A percentile compares a stretch with the other conserved stretches of the same genome.
Evolutionary conservation across 2,797 vertebrate genomes (phyloP).

Genomic region (Cichlasoma orientale): DNA sequence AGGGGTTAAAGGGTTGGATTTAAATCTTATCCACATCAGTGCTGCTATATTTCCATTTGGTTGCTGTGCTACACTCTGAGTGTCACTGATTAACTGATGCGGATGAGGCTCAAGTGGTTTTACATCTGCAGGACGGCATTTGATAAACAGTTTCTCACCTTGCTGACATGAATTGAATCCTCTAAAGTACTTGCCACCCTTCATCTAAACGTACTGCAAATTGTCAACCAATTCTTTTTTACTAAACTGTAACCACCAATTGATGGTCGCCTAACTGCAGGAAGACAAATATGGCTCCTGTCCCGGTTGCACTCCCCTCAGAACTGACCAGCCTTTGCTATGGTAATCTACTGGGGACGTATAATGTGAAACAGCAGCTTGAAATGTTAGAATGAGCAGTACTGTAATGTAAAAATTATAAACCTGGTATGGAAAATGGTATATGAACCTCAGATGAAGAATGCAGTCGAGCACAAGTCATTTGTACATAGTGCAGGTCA

Average conservation of each 20-base stretch:
- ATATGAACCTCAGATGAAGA: not conserved
- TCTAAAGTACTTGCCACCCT: not conserved
- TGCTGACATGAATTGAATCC: not conserved
- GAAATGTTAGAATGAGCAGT: not conserved
- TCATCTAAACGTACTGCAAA: not conserved
- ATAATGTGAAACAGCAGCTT: not conserved
- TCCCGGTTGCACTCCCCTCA: not conserved
- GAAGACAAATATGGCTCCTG: not conserved
- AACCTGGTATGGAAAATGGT: not conserved
- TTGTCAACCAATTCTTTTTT: not conserved
- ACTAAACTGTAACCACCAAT: not conserved
- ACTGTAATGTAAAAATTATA: not conserved
- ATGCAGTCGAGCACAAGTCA: not conserved
- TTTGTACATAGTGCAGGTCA: not conserved
- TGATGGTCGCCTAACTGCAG: not conserved
- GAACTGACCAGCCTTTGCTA: not conserved
- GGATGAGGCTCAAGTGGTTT: not conserved
- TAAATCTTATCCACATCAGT: not conserved
- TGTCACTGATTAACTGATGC: conserved; percentile 1
- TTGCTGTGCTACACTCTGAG: not conserved
- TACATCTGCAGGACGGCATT: not conserved
- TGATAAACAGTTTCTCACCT: not conserved
- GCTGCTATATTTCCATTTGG: conserved; percentile 1
- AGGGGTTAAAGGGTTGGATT: conserved; percentile 11
- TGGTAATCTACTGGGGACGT: not conserved